Percentiles rank a stretch among this genome's conserved stretches.
Evolutionary conservation across 2,797 vertebrate genomes (phyloP).

Genomic region (Esox lucius): DNA sequence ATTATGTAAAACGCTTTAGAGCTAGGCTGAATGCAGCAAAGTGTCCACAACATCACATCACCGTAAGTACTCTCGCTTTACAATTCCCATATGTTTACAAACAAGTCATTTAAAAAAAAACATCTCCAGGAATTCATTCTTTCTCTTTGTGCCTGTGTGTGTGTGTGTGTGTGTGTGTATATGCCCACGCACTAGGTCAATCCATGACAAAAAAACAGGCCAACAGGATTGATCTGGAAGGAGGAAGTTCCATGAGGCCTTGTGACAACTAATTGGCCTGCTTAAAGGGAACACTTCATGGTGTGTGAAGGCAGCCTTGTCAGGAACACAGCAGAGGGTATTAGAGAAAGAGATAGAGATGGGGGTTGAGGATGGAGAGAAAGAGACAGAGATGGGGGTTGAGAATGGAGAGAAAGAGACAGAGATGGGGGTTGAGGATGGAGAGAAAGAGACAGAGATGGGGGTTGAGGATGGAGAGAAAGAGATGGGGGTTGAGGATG

Average conservation of each 20-base stretch:
- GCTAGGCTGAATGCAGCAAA: conserved; percentile 1
- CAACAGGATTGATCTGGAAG: background rate
- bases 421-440: conserved; percentile 5
- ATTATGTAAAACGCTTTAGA: no score
- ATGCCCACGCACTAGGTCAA: background rate
- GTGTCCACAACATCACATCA: conserved; percentile 11
- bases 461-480: background rate
- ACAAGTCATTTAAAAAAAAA: background rate
- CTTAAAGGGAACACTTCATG: conserved; percentile 6
- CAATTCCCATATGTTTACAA: background rate
- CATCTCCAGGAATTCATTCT: background rate
- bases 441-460: conserved; percentile 8
- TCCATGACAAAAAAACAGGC: background rate
- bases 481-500: conserved; percentile 2
- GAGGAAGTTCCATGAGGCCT: background rate
- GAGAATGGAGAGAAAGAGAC: conserved; percentile 6
- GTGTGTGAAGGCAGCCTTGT: background rate
- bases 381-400: conserved; percentile 2
- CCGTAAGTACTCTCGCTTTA: background rate
- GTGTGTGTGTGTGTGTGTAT: no score
- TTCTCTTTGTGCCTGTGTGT: no score
- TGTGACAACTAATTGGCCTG: conserved; percentile 10
- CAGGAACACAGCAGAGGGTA: background rate
- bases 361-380: background rate
- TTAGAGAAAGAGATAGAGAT: background rate